These are phyloP conservation scores for Pitangus sulphuratus DNA, from an alignment of 2,797 vertebrate species.

Conservation along the genomic window DNA sequence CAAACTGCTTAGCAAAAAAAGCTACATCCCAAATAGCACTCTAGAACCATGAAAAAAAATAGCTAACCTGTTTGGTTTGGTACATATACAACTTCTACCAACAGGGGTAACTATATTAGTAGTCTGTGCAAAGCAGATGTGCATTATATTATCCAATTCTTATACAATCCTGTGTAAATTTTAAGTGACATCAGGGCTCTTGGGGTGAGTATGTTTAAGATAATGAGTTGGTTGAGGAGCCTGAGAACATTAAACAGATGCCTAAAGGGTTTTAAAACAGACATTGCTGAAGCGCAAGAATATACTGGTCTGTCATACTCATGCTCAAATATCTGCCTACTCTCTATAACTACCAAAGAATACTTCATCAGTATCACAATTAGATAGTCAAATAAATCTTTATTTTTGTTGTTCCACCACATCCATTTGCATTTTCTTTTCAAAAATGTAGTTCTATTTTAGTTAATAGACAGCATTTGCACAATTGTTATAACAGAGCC, in stretches of 20 bases:
- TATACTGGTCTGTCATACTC: background rate
- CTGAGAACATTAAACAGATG: conserved; percentile 18
- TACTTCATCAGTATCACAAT: background rate
- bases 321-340: background rate
- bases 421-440: background rate
- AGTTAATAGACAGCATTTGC: background rate
- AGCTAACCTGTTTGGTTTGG: background rate
- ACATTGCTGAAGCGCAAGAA: background rate
- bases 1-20: background rate
- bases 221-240: conserved; percentile 1
- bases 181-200: background rate
- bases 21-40: background rate
- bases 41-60: rapidly evolving
- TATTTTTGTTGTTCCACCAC: background rate
- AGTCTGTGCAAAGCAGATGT: background rate
- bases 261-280: conserved; percentile 14
- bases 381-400: background rate
- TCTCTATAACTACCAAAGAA: background rate
- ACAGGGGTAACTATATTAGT: background rate
- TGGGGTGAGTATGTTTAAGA: background rate
- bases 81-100: background rate
- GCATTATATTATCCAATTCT: background rate
- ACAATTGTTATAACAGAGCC: background rate
- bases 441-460: background rate
- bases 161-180: background rate